A percentile compares a stretch with the other conserved stretches of the same genome.
Evolutionary conservation across 2,113 vertebrate genomes (phyloP).

Genomic region (Clarias batrachus): DNA sequence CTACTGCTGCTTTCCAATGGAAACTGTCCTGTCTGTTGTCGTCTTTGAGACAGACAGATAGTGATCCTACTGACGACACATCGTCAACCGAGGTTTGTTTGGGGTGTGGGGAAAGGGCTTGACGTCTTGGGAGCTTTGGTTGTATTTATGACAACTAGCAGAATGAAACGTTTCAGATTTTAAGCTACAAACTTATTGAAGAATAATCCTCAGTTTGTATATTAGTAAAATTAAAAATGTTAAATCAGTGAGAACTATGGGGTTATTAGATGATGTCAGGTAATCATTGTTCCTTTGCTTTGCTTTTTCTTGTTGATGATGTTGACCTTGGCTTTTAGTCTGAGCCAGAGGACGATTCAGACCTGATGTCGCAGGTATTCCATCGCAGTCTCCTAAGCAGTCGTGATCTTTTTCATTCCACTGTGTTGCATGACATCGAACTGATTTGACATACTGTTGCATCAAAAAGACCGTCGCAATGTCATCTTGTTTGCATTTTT

Average conservation of each 20-base stretch:
- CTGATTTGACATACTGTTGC: background rate
- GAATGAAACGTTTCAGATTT: background rate
- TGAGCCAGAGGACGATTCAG: constrained; percentile 88
- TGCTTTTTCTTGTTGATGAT: constrained; percentile 3
- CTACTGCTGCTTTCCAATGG: constrained; percentile 77
- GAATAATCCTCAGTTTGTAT: background rate
- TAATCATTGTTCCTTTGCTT: background rate
- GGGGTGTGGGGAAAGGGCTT: background rate
- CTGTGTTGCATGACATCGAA: background rate
- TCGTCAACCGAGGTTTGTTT: constrained; percentile 86
- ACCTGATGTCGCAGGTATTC: constrained; percentile 77
- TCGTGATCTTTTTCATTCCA: background rate
- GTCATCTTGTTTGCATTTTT: constrained; percentile 24
- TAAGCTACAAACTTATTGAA: background rate
- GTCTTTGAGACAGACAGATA: constrained; percentile 84
- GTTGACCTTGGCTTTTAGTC: constrained; percentile 76
- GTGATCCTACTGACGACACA: constrained; percentile 91
- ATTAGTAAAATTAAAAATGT: background rate
- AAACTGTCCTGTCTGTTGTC: constrained; percentile 67
- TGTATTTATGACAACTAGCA: background rate
- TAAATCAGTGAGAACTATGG: background rate
- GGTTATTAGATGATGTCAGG: background rate
- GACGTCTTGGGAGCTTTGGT: background rate
- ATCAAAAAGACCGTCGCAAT: background rate
- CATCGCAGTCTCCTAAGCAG: constrained; percentile 8